Evolutionary conservation across 2,888 invertebrate genomes (phyloP).

Genomic region (Cheilosia soror): DNA sequence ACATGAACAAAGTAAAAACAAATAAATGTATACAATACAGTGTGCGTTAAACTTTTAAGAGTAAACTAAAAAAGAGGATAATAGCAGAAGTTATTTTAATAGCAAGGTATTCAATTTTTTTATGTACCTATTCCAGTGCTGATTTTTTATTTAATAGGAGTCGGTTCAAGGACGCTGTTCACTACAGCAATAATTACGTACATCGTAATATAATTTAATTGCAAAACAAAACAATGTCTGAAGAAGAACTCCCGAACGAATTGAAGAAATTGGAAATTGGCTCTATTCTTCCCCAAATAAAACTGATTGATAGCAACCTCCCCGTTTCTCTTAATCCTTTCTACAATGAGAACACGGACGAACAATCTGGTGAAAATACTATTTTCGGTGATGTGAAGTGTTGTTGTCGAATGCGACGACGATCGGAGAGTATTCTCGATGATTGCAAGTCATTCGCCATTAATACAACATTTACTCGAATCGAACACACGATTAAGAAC

Average conservation of each 20-base stretch:
- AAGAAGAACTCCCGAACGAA: conserved; percentile 84
- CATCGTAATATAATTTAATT: conserved; percentile 13
- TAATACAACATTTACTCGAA: conserved; percentile 44
- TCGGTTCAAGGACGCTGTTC: conserved; percentile 55
- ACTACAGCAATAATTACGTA: conserved; percentile 9
- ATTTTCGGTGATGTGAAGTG: conserved; percentile 71
- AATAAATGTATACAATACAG: conserved; percentile 48
- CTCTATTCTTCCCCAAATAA: conserved; percentile 81
- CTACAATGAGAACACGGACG: conserved; percentile 70
- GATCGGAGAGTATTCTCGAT: conserved; percentile 80
- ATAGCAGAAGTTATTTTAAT: not conserved
- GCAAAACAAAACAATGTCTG: conserved; percentile 78
- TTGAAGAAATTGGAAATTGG: conserved; percentile 86
- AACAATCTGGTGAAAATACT: not conserved
- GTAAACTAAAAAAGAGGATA: not conserved
- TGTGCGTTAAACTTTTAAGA: conserved; percentile 18
- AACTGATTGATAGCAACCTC: conserved; percentile 76
- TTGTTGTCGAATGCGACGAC: conserved; percentile 78
- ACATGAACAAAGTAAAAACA: conserved; percentile 65
- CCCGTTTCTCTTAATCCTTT: conserved; percentile 79
- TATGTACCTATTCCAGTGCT: conserved; percentile 36
- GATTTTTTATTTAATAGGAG: conserved; percentile 54
- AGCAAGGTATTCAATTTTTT: conserved; percentile 29
- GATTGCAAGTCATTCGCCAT: conserved; percentile 77
- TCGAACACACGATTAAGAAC: conserved; percentile 77